A percentile compares a stretch with the other conserved stretches of the same genome.
Conservation (phyloP, 2,113 vertebrate genomes). For the Periophthalmus modestus region DNA sequence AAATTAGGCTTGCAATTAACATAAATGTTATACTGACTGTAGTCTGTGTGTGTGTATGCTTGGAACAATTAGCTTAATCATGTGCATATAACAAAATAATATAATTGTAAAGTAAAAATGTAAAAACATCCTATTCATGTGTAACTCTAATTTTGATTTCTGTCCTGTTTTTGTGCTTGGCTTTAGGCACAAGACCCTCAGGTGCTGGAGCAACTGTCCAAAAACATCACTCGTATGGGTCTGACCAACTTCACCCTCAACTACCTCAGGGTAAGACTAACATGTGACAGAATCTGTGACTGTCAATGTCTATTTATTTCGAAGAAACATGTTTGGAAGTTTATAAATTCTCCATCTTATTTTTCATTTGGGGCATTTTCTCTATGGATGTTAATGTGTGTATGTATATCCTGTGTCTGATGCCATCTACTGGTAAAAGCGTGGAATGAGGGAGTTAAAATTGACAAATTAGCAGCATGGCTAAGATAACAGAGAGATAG, state of each 20-base stretch:
- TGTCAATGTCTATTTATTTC: conserved; percentile 33
- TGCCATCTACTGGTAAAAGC: neutral
- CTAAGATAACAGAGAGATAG: neutral
- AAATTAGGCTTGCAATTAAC: conserved; percentile 21
- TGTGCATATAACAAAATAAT: conserved; percentile 17
- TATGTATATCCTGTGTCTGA: neutral
- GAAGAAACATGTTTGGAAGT: neutral
- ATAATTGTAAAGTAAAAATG: conserved; percentile 22
- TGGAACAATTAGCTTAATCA: conserved; percentile 49
- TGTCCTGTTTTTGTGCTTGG: conserved; percentile 12
- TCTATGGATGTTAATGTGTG: too few species aligned
- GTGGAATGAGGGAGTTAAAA: neutral
- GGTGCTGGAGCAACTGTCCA: conserved; percentile 98
- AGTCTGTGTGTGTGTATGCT: conserved; percentile 27
- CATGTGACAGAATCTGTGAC: conserved; percentile 28
- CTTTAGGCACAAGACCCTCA: conserved; percentile 98
- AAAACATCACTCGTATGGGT: conserved; percentile 99
- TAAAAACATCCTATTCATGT: neutral
- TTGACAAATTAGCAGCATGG: neutral
- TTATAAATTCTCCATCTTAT: too few species aligned
- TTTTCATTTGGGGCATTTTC: neutral
- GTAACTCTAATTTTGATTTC: neutral
- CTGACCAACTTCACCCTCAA: conserved; percentile 99
- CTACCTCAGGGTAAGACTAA: conserved; percentile 97
- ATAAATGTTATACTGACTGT: conserved; percentile 7